Conservation (phyloP, 2,888 invertebrate genomes). For the Pharmacophagus antenor region DNA sequence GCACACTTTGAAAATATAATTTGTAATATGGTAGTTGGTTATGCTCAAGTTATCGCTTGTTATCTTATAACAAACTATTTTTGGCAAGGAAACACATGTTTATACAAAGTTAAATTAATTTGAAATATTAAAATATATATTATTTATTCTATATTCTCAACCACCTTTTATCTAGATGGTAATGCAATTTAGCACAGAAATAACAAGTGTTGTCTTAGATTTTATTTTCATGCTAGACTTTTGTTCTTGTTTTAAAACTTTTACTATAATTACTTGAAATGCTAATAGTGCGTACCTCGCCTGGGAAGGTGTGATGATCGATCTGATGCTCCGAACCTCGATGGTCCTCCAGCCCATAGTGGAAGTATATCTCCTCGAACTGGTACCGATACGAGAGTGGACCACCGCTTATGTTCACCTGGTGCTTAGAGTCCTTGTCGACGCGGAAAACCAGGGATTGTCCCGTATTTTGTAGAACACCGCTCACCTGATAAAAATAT, state of each 20-base stretch:
- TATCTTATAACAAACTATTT: not conserved
- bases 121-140: too few relatives aligned
- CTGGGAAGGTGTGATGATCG: slow-evolving; percentile 96
- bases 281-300: slow-evolving; percentile 87
- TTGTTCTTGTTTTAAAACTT: too few relatives aligned
- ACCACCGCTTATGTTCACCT: slow-evolving; percentile 97
- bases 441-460: slow-evolving; percentile 95
- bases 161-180: too few relatives aligned
- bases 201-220: too few relatives aligned
- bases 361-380: slow-evolving; percentile 97
- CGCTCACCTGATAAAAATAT: slow-evolving; percentile 85
- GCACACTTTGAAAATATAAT: not conserved
- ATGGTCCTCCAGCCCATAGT: slow-evolving; percentile 94
- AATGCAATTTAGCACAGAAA: too few relatives aligned
- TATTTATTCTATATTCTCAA: too few relatives aligned
- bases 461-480: slow-evolving; percentile 94
- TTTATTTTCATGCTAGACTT: too few relatives aligned
- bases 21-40: not conserved
- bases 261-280: too few relatives aligned
- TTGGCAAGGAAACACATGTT: too few relatives aligned
- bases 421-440: slow-evolving; percentile 93
- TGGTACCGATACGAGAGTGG: slow-evolving; percentile 97
- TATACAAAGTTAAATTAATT: too few relatives aligned
- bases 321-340: slow-evolving; percentile 98
- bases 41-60: not conserved